Evolutionary conservation across 64 coral and sea anemone genomes (phyloP).

Genomic region (Trachythela sp.): DNA sequence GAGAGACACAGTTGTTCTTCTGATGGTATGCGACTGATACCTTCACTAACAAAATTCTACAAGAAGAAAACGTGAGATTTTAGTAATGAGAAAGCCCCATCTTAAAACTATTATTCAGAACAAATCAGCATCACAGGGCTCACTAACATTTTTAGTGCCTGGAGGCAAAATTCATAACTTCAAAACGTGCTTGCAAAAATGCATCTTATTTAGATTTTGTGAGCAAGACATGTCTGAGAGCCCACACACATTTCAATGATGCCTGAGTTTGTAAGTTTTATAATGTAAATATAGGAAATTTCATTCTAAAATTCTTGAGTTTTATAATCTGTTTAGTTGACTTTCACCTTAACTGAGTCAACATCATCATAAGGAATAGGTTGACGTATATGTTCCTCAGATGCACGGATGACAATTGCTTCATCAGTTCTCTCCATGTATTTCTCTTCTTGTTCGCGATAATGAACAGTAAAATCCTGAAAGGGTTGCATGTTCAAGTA

Average conservation of each 20-base stretch:
- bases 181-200: too few relatives aligned
- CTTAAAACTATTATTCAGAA: too few relatives aligned
- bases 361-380: conserved; percentile 76
- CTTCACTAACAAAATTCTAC: conserved; percentile 86
- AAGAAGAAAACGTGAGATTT: too few relatives aligned
- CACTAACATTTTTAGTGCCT: too few relatives aligned
- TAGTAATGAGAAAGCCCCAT: too few relatives aligned
- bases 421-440: conserved; percentile 96
- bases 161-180: too few relatives aligned
- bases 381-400: conserved; percentile 74
- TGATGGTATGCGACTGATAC: conserved; percentile 82
- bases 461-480: conserved; percentile 77
- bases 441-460: conserved; percentile 84
- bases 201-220: too few relatives aligned
- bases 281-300: background rate
- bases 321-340: background rate
- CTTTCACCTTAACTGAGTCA: conserved; percentile 91
- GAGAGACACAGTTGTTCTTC: conserved; percentile 92
- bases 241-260: too few relatives aligned
- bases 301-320: background rate
- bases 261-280: too few relatives aligned
- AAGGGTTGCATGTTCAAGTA: background rate
- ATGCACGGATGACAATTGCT: conserved; percentile 80
- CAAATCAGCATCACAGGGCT: background rate
- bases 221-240: too few relatives aligned